Evolutionary conservation across 2,888 invertebrate genomes (phyloP).

Genomic region (Tetanocera ferruginea): DNA sequence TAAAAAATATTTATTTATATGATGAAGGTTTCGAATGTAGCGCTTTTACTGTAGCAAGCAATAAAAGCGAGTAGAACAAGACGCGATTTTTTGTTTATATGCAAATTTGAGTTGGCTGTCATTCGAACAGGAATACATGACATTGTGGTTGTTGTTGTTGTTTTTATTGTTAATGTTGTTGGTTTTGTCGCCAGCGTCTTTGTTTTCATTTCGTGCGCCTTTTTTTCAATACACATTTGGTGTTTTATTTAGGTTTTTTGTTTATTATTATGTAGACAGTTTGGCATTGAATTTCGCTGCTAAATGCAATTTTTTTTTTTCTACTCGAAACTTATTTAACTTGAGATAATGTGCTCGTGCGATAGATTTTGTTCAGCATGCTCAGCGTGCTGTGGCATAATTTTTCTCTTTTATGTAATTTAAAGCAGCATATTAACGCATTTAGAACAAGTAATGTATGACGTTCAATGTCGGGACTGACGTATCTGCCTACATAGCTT

Average conservation of each 20-base stretch:
- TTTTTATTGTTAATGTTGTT: background rate
- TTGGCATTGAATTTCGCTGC: conserved; percentile 62
- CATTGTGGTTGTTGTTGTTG: background rate
- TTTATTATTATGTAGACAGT: conserved; percentile 47
- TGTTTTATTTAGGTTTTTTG: conserved; percentile 32
- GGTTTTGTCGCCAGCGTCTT: background rate
- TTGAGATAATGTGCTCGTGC: conserved; percentile 30
- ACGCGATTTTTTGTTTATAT: conserved; percentile 3
- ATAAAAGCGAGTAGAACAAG: background rate
- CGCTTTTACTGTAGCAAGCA: conserved; percentile 40
- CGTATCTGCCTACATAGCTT: too few species aligned
- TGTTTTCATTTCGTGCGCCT: conserved; percentile 6
- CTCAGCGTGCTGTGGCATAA: background rate
- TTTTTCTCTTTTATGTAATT: background rate
- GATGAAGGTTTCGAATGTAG: conserved; percentile 42
- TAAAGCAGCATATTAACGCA: background rate
- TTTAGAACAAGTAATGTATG: conserved; percentile 5
- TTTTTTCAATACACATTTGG: background rate
- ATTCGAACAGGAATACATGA: background rate
- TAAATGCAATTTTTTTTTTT: conserved; percentile 46
- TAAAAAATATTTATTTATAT: background rate
- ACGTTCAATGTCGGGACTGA: background rate
- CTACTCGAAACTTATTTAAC: conserved; percentile 16
- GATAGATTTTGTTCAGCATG: background rate
- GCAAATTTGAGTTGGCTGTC: conserved; percentile 10